Percentiles rank a stretch among this genome's conserved stretches.
phyloP scores from a whole-genome alignment of 2,888 invertebrate species.

The Pachymerium ferrugineum region DNA sequence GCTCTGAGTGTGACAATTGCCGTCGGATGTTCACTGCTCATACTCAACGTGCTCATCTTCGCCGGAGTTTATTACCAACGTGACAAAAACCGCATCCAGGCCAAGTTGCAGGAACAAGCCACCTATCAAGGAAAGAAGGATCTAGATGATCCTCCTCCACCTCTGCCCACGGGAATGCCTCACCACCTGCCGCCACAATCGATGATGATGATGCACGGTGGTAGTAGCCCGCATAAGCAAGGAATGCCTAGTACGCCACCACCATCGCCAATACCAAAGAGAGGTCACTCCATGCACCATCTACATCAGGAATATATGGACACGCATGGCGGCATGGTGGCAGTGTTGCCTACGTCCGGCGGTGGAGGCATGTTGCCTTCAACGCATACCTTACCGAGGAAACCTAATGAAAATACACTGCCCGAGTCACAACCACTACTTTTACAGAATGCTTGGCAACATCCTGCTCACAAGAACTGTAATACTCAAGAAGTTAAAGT shows the following conservation, averaged over 20 bases:
- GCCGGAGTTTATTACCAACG: slow-evolving; percentile 88
- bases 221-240: slow-evolving; percentile 33
- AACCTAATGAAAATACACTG: slow-evolving; percentile 31
- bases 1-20: slow-evolving; percentile 89
- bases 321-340: slow-evolving; percentile 14
- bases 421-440: slow-evolving; percentile 37
- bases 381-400: slow-evolving; percentile 18
- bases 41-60: slow-evolving; percentile 86
- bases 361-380: not conserved
- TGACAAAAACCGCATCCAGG: slow-evolving; percentile 40
- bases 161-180: slow-evolving; percentile 18
- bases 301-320: not conserved
- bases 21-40: slow-evolving; percentile 84
- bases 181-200: slow-evolving; percentile 16
- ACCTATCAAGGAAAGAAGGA: slow-evolving; percentile 35
- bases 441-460: slow-evolving; percentile 34
- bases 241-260: slow-evolving; percentile 35
- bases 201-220: not conserved
- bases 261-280: slow-evolving; percentile 35
- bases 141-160: slow-evolving; percentile 31
- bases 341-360: not conserved
- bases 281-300: slow-evolving; percentile 30
- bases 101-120: slow-evolving; percentile 35
- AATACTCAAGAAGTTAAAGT: slow-evolving; percentile 37
- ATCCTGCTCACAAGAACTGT: slow-evolving; percentile 30